Percentiles rank a stretch among this genome's conserved stretches.
Evolutionary conservation across 1,140 invertebrate genomes (phyloP).

Genomic region (Drosophila carrolli): DNA sequence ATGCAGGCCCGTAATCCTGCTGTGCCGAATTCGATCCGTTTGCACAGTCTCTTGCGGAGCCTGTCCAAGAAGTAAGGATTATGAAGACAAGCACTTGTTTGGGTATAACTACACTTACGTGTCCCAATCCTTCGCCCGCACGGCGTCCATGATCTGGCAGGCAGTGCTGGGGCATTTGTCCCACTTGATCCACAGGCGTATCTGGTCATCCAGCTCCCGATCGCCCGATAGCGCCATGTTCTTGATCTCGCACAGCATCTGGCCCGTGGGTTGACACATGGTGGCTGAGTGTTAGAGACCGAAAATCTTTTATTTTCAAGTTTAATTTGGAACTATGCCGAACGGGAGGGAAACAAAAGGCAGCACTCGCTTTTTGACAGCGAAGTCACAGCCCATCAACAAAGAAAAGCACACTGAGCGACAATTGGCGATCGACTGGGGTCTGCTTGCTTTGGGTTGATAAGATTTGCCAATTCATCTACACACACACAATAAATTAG

Average conservation of each 20-base stretch:
- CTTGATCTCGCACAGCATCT: constrained; percentile 38
- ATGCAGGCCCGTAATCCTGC: constrained; percentile 96
- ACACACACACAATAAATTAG: constrained; percentile 11
- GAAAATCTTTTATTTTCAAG: constrained; percentile 22
- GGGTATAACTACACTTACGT: constrained; percentile 34
- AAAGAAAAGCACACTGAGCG: constrained; percentile 4
- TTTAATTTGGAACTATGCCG: constrained; percentile 5
- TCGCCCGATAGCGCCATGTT: constrained; percentile 51
- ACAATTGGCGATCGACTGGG: constrained; percentile 5
- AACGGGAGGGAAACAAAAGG: background rate
- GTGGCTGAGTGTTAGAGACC: constrained; percentile 15
- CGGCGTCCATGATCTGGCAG: constrained; percentile 46
- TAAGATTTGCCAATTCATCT: constrained; percentile 6
- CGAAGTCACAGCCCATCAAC: constrained; percentile 30
- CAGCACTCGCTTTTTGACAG: constrained; percentile 25
- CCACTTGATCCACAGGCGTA: constrained; percentile 58
- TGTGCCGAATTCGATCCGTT: constrained; percentile 93
- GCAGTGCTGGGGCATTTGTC: constrained; percentile 51
- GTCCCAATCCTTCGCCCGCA: constrained; percentile 41
- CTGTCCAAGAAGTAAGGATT: constrained; percentile 13
- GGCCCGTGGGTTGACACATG: constrained; percentile 28
- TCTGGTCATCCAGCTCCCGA: constrained; percentile 42
- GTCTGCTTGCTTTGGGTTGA: constrained; percentile 4
- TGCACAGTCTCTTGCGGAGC: constrained; percentile 60
- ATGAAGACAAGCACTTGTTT: too few relatives aligned